A percentile compares a stretch with the other conserved stretches of the same genome.
Conservation (phyloP, 2,113 vertebrate species). For the Tyrannus savana region DNA sequence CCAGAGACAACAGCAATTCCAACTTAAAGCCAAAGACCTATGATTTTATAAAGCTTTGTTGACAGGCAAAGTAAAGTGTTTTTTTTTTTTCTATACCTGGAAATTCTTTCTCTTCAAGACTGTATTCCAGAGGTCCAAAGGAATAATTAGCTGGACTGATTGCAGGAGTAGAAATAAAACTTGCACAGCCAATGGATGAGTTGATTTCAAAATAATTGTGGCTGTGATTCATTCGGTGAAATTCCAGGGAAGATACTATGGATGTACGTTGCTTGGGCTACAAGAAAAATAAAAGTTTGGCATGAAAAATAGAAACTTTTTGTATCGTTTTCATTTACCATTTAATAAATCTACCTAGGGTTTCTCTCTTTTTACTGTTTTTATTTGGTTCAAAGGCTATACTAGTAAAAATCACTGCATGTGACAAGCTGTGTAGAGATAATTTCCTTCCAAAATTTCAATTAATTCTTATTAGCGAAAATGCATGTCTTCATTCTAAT, state of each 20-base stretch:
- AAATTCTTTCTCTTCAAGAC: conserved; percentile 77
- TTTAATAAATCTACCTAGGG: not conserved
- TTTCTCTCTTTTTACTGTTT: not conserved
- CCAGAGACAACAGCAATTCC: not conserved
- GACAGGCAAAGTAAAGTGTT: not conserved
- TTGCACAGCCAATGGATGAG: conserved; percentile 87
- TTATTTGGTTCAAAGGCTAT: not conserved
- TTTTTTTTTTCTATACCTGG: conserved; percentile 71
- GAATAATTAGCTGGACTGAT: conserved; percentile 86
- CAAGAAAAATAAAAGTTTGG: conserved; percentile 41
- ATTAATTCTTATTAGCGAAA: not conserved
- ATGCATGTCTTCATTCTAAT: not conserved
- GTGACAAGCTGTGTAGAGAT: not conserved
- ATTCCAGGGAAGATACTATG: conserved; percentile 92
- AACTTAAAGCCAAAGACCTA: not conserved
- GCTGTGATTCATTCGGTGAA: conserved; percentile 89
- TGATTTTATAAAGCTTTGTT: not conserved
- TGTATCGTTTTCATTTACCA: not conserved
- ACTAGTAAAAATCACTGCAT: not conserved
- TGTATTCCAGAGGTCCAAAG: conserved; percentile 78
- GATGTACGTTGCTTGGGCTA: conserved; percentile 96
- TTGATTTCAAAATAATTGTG: conserved; percentile 93
- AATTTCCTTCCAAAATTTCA: not conserved
- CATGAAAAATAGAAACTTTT: conserved; percentile 26
- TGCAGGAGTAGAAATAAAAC: conserved; percentile 86